These are phyloP conservation scores for Gopherus evgoodei DNA, from an alignment of 2,113 vertebrate genomes.

Conservation along the genomic window DNA sequence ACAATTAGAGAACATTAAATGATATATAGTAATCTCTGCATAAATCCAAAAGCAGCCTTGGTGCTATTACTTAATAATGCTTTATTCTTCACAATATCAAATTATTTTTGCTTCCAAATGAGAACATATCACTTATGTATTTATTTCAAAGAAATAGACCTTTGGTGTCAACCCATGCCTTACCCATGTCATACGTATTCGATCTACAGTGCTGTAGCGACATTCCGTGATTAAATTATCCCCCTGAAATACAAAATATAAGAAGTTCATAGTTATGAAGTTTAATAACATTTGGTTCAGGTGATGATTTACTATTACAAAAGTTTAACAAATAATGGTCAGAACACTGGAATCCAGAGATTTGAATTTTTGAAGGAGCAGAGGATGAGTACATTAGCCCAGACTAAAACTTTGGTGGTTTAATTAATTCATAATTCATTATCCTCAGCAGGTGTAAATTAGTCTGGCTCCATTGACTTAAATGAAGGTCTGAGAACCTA, in stretches of 20 bases:
- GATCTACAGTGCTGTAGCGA: conserved; percentile 85
- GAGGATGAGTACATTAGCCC: background rate
- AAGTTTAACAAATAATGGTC: background rate
- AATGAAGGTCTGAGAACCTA: rapidly evolving
- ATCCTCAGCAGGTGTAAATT: background rate
- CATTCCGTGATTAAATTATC: conserved; percentile 91
- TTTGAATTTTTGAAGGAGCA: background rate
- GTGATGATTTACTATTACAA: conserved; percentile 4
- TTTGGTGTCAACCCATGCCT: conserved; percentile 52
- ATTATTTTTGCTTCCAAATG: background rate
- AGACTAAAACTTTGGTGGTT: background rate
- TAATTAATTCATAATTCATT: background rate
- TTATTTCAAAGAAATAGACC: conserved; percentile 9
- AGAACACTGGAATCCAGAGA: background rate
- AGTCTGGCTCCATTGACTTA: background rate
- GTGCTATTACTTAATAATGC: background rate
- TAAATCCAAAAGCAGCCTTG: background rate
- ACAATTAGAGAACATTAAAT: background rate
- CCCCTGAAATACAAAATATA: conserved; percentile 80
- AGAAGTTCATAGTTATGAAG: conserved; percentile 10
- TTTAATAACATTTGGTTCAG: background rate
- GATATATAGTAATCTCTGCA: background rate
- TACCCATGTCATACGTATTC: conserved; percentile 91
- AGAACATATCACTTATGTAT: background rate
- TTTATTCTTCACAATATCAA: background rate